Base-by-base conservation (phyloP, 23 tunicate species). In the Trididemnum nubilum region DNA sequence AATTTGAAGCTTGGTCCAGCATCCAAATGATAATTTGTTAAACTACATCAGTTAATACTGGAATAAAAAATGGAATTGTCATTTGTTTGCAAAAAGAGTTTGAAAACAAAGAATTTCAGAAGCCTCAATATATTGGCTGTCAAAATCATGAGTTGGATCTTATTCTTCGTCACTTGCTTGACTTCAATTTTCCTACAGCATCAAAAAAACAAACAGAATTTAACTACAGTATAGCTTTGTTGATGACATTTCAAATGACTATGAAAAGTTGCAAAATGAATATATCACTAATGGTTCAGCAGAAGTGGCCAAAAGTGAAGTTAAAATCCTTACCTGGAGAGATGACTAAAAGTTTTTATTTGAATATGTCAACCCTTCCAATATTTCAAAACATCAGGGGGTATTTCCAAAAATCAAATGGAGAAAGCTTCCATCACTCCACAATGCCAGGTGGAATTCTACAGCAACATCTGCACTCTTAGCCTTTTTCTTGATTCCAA, bases 51-150 rank as follows among this genome's bases (percentile, higher is more conserved):
- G 67, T 61, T n/a, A 61, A 61, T 24, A 61, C 67, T 3, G 29
- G 28, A 61, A 61, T 23, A 61, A 61, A 61, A 61, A 61, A 61
- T n/a, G 67, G 67, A 61, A 26, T 61, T 61, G 67, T 61, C n/a
- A n/a, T 24, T 61, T 26, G 67, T 15, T 5, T 61, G 29, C 29
- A 21, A 61, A 24, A 26, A n/a, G 29, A 61, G n/a, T 61, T 61
- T 61, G 67, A 22, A 61, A n/a, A 24, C n/a, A 24, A 61, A 61
- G 67, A n/a, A 21, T 61, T 61, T 24, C 29, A 61, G 67, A 61
- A 61, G 67, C 67, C 67, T 21, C 67, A 61, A 61, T 61, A 61
- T 61, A 61, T 61, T 61, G 67, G 67, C 3, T 61, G 67, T n/a
- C 67, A 61, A 61, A 61, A 61, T n/a, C 67, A 61, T 61, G 67